A percentile compares a stretch with the other conserved stretches of the same genome.
These are phyloP conservation scores for Dynastes grantii DNA, from an alignment of 2,888 invertebrate species.

Conservation along the genomic window DNA sequence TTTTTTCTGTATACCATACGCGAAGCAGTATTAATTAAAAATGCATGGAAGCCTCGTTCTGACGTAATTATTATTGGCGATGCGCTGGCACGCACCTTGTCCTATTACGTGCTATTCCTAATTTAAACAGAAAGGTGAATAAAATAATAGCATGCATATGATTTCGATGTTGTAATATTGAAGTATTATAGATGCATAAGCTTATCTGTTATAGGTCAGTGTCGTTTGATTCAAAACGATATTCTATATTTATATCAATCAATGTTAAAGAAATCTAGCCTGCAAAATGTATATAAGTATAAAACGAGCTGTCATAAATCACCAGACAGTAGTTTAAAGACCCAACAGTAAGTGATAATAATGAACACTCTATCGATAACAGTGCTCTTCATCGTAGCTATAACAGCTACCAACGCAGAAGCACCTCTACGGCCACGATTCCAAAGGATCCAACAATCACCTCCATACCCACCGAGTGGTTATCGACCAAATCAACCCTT, in stretches of 20 bases:
- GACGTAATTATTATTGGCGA: slow-evolving; percentile 13
- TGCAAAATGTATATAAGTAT: slow-evolving; percentile 11
- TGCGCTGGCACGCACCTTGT: slow-evolving; percentile 5
- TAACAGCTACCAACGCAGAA: slow-evolving; percentile 15
- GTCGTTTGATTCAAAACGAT: slow-evolving; percentile 15
- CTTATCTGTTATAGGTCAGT: slow-evolving; percentile 24
- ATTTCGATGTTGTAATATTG: background rate
- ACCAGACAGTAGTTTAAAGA: background rate
- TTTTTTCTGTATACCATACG: slow-evolving; percentile 1
- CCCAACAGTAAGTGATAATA: background rate
- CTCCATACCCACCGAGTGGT: slow-evolving; percentile 52
- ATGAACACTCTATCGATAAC: slow-evolving; percentile 12
- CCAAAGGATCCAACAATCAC: slow-evolving; percentile 21
- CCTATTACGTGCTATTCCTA: slow-evolving; percentile 25
- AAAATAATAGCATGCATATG: background rate
- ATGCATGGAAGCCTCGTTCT: background rate
- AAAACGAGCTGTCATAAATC: background rate
- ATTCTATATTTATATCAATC: slow-evolving; percentile 32
- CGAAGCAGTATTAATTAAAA: slow-evolving; percentile 7
- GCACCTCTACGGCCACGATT: slow-evolving; percentile 27
- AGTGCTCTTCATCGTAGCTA: slow-evolving; percentile 4
- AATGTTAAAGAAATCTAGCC: slow-evolving; percentile 24
- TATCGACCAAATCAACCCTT: slow-evolving; percentile 54
- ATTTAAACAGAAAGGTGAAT: background rate
- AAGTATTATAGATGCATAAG: background rate